Conservation (phyloP, 2,797 vertebrate species). For the Alauda arvensis region DNA sequence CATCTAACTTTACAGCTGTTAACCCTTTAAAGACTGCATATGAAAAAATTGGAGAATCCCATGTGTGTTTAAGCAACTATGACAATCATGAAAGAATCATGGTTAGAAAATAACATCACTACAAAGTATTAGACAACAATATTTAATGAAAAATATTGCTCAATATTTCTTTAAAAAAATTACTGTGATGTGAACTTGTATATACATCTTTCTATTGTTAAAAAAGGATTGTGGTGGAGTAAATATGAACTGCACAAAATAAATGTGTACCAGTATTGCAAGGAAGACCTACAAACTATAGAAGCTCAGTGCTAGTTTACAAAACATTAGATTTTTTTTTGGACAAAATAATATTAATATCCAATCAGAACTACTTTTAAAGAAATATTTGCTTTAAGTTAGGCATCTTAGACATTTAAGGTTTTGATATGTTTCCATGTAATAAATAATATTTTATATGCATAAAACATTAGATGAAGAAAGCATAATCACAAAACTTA, state of each 20-base stretch:
- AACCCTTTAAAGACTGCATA: conserved; percentile 76
- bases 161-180: conserved; percentile 67
- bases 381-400: conserved; percentile 64
- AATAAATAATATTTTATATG: conserved; percentile 74
- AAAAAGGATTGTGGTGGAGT: conserved; percentile 59
- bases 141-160: conserved; percentile 77
- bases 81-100: conserved; percentile 54
- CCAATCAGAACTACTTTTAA: conserved; percentile 66
- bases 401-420: conserved; percentile 62
- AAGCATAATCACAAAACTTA: conserved; percentile 67
- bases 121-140: conserved; percentile 65
- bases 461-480: conserved; percentile 69
- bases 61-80: conserved; percentile 50
- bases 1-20: conserved; percentile 66
- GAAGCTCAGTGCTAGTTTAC: conserved; percentile 64
- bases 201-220: conserved; percentile 64
- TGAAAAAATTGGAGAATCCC: conserved; percentile 57
- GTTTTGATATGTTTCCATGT: conserved; percentile 69
- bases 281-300: conserved; percentile 73
- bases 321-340: conserved; percentile 41
- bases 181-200: conserved; percentile 61
- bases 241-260: conserved; percentile 62
- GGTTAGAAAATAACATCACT: conserved; percentile 64
- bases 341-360: conserved; percentile 62
- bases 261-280: conserved; percentile 62